phyloP scores from a whole-genome alignment of 2,888 invertebrate genomes.

The Drosophila mimica region DNA sequence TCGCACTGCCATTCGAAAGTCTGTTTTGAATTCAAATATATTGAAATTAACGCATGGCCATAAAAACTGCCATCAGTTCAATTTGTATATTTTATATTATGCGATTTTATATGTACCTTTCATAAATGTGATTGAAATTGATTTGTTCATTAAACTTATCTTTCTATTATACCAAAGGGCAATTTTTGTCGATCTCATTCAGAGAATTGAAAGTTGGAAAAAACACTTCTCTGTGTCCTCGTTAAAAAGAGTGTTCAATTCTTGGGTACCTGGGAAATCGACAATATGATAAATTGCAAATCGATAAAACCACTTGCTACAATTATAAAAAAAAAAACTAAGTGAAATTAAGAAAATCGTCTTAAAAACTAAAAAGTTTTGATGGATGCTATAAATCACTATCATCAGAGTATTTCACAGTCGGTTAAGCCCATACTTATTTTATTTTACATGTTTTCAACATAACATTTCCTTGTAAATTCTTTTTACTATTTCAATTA shows the following conservation, averaged over 20 bases:
- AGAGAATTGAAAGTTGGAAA: neutral
- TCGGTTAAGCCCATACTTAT: neutral
- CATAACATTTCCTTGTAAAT: neutral
- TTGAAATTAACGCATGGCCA: constrained; percentile 43
- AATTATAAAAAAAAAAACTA: neutral
- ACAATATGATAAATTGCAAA: neutral
- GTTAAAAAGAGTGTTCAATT: neutral
- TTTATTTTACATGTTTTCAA: neutral
- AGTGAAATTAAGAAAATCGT: neutral
- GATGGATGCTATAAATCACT: no score
- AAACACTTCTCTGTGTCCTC: no score
- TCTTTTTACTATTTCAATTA: constrained; percentile 11
- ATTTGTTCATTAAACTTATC: neutral
- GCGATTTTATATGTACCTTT: neutral
- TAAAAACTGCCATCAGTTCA: constrained; percentile 42
- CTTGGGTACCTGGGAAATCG: neutral
- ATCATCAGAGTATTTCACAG: neutral
- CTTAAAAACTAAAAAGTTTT: neutral
- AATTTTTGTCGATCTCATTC: neutral
- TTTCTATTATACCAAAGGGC: neutral
- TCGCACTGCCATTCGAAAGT: constrained; percentile 11
- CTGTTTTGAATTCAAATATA: constrained; percentile 46
- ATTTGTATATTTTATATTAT: constrained; percentile 14
- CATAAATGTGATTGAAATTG: constrained; percentile 6
- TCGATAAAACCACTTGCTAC: neutral